Evolutionary conservation across 2,797 vertebrate genomes (phyloP).

Genomic region (Mus caroli): DNA sequence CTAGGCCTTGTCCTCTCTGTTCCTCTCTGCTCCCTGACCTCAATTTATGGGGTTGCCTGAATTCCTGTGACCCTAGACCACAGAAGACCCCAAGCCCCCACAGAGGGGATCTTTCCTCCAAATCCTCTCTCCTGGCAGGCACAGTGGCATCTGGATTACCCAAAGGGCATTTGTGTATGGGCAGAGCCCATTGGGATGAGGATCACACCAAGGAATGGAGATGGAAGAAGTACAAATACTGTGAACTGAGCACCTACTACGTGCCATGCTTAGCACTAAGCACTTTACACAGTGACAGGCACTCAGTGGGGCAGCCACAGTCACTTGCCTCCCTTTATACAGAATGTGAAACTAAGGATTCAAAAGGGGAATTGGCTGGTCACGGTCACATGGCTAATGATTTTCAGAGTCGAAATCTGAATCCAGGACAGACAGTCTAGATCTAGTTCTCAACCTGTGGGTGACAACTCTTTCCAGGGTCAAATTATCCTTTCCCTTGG

Average conservation of each 20-base stretch:
- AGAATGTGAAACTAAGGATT: slow-evolving; percentile 22
- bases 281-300: background rate
- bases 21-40: background rate
- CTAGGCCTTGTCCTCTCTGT: background rate
- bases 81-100: background rate
- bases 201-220: background rate
- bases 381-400: background rate
- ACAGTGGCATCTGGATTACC: background rate
- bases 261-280: background rate
- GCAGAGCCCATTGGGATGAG: background rate
- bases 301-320: background rate
- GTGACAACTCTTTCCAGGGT: no score
- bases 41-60: background rate
- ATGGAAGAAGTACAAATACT: background rate
- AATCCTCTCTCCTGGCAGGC: background rate
- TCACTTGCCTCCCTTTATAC: background rate
- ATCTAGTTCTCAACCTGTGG: background rate
- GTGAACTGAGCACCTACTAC: background rate
- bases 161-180: background rate
- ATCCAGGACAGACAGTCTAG: slow-evolving; percentile 2
- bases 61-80: no score
- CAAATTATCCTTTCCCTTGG: background rate
- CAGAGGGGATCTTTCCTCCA: background rate
- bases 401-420: slow-evolving; percentile 41
- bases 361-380: slow-evolving; percentile 17